Conservation (phyloP, 2,113 vertebrate genomes). For the Holacanthus passer region DNA sequence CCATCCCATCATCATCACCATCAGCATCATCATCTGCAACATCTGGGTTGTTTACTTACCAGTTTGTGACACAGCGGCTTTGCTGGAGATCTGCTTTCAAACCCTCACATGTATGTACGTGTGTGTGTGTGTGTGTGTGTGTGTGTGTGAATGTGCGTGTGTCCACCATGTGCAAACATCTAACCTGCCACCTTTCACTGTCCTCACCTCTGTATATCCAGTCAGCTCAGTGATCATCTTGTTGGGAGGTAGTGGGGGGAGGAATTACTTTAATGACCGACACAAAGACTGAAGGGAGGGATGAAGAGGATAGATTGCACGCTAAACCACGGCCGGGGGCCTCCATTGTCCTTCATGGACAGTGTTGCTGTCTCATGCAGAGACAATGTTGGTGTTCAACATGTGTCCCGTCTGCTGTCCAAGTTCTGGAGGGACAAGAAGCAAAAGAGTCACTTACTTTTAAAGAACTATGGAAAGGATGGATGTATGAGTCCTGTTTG, state of each 20-base stretch:
- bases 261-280: neutral
- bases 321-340: neutral
- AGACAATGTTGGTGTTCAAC: neutral
- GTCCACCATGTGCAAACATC: neutral
- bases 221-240: neutral
- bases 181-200: neutral
- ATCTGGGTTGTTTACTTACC: slow-evolving; percentile 54
- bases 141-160: neutral
- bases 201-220: slow-evolving; percentile 19
- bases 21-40: slow-evolving; percentile 50
- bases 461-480: neutral
- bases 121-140: slow-evolving; percentile 2
- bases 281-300: neutral
- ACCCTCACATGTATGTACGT: neutral
- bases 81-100: slow-evolving; percentile 40
- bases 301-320: neutral
- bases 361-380: neutral
- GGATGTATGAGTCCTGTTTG: neutral
- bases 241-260: too few relatives aligned
- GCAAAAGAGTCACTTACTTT: neutral
- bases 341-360: neutral
- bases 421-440: neutral
- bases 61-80: slow-evolving; percentile 41
- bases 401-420: neutral
- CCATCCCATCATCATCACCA: slow-evolving; percentile 45